phyloP scores from a whole-genome alignment of 2,797 vertebrate species.

The Pangasius krempfi region DNA sequence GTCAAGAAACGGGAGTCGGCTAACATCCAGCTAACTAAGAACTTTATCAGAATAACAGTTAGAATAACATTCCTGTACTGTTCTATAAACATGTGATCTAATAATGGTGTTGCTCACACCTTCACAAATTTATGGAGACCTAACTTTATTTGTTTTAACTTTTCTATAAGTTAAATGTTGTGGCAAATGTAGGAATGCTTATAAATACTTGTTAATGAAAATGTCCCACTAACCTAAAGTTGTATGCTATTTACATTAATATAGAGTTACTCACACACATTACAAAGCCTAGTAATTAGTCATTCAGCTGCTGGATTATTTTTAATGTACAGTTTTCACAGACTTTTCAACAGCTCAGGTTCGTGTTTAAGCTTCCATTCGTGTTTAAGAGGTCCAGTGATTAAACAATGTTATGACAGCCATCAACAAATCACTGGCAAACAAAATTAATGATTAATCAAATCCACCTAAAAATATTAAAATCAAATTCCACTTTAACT shows the following conservation, averaged over 20 bases:
- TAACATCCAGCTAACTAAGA: background rate
- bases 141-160: background rate
- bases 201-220: background rate
- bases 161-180: background rate
- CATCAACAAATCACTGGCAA: background rate
- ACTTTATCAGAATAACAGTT: background rate
- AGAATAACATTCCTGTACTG: conserved; percentile 1
- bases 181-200: background rate
- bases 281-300: background rate
- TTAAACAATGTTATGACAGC: background rate
- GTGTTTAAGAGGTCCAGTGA: background rate
- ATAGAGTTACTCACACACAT: background rate
- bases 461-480: background rate
- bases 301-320: background rate
- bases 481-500: background rate
- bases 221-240: background rate
- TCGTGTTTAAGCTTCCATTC: background rate
- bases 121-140: background rate
- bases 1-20: background rate
- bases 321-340: background rate
- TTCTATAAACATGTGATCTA: background rate
- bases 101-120: background rate
- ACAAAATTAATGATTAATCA: background rate
- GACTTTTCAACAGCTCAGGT: background rate
- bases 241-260: background rate